Base-by-base conservation (phyloP, 1,140 invertebrate species). In the Drosophila lacertosa region DNA sequence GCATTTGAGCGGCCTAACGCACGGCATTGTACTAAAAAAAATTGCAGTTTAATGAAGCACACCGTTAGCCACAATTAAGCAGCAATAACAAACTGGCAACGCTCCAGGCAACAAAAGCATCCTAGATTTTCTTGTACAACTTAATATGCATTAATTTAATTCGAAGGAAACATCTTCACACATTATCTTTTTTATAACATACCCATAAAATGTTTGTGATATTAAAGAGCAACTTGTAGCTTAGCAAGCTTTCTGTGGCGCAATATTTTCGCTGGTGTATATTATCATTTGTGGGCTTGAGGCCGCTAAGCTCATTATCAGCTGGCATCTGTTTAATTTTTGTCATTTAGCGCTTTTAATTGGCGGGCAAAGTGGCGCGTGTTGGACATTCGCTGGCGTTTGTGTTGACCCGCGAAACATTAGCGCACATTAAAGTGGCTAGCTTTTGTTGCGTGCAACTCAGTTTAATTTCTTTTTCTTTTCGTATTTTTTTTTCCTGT, bases 11-110 rank as follows among this genome's bases (percentile, higher is more conserved):
- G 68, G 81, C 77, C 74, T 77, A 69, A 60, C 64, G 35, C 44
- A 40, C 53, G 39, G 37, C 45, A 63, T 64, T 60, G 62, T 47
- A 40, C 39, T 77, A 59, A 77, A 62, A 71, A 65, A 53, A 82
- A 86, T 77, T 77, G 82, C 69, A 86, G 77, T 86, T 86, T 88
- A 88, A 86, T 86, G 82, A 88, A 81, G 68, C 81, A 63, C 75
- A 64, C 66, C 82, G 65, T 77, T 75, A 64, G 68, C 77, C 74
- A 58, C 74, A 77, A 81, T 86, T 86, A 86, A 58, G 74, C 81
- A 60, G 45, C 72, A 76, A 76, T 63, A 79, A 74, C 58, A 42
- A 80, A 72, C 44, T 42, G 16, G 51, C 68, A 32, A 24, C 26
- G 39, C 68, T 57, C 15, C 4, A 33, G 59, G 55, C 40, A 51